Evolutionary conservation across 1,140 invertebrate genomes (phyloP).

Genomic region (Neodiprion pinetum): DNA sequence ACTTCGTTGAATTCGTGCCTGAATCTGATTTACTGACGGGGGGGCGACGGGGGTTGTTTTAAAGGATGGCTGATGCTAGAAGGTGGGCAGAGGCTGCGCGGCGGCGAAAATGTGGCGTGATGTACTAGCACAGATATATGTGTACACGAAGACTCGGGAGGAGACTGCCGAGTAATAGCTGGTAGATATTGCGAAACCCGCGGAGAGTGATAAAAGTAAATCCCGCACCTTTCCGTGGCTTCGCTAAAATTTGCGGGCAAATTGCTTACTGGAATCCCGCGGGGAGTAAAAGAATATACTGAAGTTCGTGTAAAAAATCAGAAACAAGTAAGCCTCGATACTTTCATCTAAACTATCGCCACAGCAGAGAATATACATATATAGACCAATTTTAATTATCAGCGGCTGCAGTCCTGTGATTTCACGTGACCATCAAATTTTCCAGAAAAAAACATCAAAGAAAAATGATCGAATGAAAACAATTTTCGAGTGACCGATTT

Average conservation of each 20-base stretch:
- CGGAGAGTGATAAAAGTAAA: conserved; percentile 5
- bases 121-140: no score
- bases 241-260: neutral
- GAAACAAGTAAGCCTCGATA: neutral
- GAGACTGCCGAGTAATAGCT: neutral
- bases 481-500: neutral
- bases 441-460: neutral
- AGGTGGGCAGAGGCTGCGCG: neutral
- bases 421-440: no score
- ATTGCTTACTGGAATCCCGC: conserved; percentile 1
- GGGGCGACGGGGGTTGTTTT: no score
- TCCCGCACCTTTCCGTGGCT: neutral
- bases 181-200: neutral
- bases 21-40: no score
- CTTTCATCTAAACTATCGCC: no score
- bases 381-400: no score
- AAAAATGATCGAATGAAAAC: no score
- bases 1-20: no score
- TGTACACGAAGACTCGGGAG: no score
- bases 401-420: no score
- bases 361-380: no score
- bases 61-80: no score
- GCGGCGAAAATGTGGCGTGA: neutral
- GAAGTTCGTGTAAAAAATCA: neutral
- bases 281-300: neutral